These are phyloP conservation scores for Lycia hirtaria DNA, from an alignment of 2,888 invertebrate species.

Conservation along the genomic window DNA sequence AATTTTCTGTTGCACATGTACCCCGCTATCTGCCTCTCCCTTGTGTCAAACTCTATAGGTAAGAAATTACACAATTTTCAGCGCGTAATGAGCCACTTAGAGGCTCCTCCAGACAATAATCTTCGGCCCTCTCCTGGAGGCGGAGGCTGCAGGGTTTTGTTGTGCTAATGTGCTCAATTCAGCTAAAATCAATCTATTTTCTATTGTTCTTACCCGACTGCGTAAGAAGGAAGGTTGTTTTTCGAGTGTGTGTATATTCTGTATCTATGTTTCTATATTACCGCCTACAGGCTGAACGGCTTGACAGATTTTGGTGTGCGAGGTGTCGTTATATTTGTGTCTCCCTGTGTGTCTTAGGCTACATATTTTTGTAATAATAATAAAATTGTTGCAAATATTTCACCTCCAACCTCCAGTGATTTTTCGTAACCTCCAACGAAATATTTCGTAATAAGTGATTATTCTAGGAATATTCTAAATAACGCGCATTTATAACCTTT, in stretches of 20 bases:
- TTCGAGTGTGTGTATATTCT: too few relatives aligned
- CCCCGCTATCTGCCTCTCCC: neutral
- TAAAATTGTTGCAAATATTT: too few relatives aligned
- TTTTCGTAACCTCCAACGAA: too few relatives aligned
- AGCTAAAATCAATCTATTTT: constrained; percentile 6
- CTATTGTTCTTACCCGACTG: constrained; percentile 12
- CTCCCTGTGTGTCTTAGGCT: neutral
- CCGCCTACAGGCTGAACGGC: too few relatives aligned
- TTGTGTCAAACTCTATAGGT: constrained; percentile 4
- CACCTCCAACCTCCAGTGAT: too few relatives aligned
- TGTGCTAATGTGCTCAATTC: constrained; percentile 13
- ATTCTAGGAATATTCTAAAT: too few relatives aligned
- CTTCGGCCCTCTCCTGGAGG: neutral
- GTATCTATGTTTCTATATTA: too few relatives aligned
- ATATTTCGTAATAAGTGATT: too few relatives aligned
- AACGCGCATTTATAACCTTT: too few relatives aligned
- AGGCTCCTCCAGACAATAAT: constrained; percentile 31
- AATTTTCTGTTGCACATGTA: too few relatives aligned
- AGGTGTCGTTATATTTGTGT: neutral
- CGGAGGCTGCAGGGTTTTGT: constrained; percentile 12
- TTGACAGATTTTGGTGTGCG: neutral
- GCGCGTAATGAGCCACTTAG: constrained; percentile 36
- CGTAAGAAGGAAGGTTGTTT: too few relatives aligned
- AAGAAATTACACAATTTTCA: constrained; percentile 33
- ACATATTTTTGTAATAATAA: too few relatives aligned